Evolutionary conservation across 2,797 vertebrate species (phyloP).

Genomic region (Acropternis orthonyx): DNA sequence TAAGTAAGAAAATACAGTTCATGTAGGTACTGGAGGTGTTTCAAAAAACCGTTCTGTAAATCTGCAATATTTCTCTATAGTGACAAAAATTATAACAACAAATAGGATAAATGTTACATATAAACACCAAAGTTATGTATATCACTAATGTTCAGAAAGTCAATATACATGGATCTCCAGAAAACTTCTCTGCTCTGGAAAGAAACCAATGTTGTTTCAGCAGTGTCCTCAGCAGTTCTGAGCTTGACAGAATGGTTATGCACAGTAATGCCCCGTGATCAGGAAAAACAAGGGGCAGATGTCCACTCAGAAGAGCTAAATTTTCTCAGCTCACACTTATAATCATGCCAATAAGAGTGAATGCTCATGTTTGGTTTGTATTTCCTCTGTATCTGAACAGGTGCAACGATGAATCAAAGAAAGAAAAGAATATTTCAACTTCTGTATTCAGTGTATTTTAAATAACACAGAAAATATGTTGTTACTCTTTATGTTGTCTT

Average conservation of each 20-base stretch:
- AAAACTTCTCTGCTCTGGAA: background rate
- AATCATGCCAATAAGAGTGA: background rate
- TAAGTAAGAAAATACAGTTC: background rate
- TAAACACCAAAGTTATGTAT: background rate
- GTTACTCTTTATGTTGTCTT: background rate
- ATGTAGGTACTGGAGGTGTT: background rate
- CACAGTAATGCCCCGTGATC: background rate
- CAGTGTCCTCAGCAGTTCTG: background rate
- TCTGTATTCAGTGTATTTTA: background rate
- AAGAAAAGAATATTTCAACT: background rate
- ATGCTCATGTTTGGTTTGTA: background rate
- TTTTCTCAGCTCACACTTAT: background rate
- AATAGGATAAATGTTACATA: background rate
- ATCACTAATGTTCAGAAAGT: background rate
- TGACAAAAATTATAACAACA: background rate
- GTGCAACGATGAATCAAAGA: background rate
- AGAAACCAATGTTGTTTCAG: background rate
- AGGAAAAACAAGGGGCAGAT: background rate
- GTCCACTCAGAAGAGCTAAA: background rate
- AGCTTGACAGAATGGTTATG: background rate
- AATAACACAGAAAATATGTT: background rate
- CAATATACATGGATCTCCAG: background rate
- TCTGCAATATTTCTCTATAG: background rate
- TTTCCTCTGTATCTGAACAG: background rate
- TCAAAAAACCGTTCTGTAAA: background rate